Conservation (phyloP, 2,888 invertebrate species). For the Lobophora halterata region DNA sequence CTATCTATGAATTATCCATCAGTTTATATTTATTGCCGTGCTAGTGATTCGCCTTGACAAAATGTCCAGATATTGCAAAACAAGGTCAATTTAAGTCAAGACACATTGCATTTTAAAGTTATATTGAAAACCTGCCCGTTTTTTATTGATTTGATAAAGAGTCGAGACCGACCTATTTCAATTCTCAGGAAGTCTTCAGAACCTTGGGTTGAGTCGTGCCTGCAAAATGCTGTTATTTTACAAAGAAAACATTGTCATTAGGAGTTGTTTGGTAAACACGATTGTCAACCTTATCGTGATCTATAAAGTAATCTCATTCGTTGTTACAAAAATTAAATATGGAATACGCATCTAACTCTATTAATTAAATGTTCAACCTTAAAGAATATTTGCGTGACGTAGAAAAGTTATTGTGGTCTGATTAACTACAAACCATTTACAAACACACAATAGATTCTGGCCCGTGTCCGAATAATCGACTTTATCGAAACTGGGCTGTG, state of each 20-base stretch:
- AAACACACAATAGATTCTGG: slow-evolving; percentile 5
- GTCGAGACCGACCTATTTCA: slow-evolving; percentile 2
- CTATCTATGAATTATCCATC: too few species aligned
- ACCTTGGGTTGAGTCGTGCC: slow-evolving; percentile 6
- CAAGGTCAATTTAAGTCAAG: not conserved
- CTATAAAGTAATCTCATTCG: slow-evolving; percentile 24
- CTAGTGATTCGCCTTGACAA: too few species aligned
- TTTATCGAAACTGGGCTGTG: slow-evolving; percentile 1
- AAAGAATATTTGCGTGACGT: slow-evolving; percentile 14
- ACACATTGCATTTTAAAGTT: too few species aligned
- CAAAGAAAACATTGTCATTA: slow-evolving; percentile 38
- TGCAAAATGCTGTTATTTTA: slow-evolving; percentile 10
- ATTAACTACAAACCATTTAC: slow-evolving; percentile 6
- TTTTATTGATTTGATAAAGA: slow-evolving; percentile 1
- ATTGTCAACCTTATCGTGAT: slow-evolving; percentile 28
- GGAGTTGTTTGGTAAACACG: slow-evolving; percentile 35
- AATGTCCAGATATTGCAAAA: too few species aligned
- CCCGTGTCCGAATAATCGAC: not conserved
- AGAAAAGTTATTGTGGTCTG: slow-evolving; percentile 2
- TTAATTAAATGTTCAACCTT: slow-evolving; percentile 12
- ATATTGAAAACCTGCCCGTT: not conserved
- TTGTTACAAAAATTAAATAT: slow-evolving; percentile 1
- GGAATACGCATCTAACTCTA: not conserved
- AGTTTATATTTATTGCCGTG: too few species aligned
- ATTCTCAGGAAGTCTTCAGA: slow-evolving; percentile 4